Conservation (phyloP, 2,113 vertebrate species). For the Siphamia tubifer region DNA sequence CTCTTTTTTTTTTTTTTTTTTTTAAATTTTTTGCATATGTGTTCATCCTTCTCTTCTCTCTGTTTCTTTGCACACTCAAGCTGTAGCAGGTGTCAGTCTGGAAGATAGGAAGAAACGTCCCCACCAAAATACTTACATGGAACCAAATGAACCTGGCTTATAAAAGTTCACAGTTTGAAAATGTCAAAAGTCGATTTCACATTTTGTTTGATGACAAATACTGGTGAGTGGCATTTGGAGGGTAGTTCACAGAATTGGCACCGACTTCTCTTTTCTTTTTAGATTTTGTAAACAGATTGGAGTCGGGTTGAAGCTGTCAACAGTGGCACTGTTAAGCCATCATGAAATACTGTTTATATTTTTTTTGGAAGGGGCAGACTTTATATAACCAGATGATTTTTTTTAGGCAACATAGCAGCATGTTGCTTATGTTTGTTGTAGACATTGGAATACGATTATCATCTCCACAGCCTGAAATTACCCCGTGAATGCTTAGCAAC, state of each 20-base stretch:
- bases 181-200: conserved; percentile 10
- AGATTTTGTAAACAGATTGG: conserved; percentile 2
- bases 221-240: conserved; percentile 22
- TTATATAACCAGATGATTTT: not conserved
- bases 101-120: not conserved
- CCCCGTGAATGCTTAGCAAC: conserved; percentile 26
- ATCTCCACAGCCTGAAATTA: conserved; percentile 5
- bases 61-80: conserved; percentile 2
- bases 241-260: not conserved
- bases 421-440: not conserved
- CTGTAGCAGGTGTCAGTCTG: conserved; percentile 37
- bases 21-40: too few relatives aligned
- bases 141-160: conserved; percentile 7
- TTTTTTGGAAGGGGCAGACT: not conserved
- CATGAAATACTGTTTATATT: not conserved
- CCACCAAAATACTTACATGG: not conserved
- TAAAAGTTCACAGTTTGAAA: conserved; percentile 15
- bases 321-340: not conserved
- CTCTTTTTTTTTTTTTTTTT: too few relatives aligned
- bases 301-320: not conserved
- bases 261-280: not conserved
- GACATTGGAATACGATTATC: conserved; percentile 5
- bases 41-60: not conserved
- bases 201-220: conserved; percentile 21
- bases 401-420: not conserved